phyloP scores from a whole-genome alignment of 2,888 invertebrate species.

The Chaitophorus viminalis region DNA sequence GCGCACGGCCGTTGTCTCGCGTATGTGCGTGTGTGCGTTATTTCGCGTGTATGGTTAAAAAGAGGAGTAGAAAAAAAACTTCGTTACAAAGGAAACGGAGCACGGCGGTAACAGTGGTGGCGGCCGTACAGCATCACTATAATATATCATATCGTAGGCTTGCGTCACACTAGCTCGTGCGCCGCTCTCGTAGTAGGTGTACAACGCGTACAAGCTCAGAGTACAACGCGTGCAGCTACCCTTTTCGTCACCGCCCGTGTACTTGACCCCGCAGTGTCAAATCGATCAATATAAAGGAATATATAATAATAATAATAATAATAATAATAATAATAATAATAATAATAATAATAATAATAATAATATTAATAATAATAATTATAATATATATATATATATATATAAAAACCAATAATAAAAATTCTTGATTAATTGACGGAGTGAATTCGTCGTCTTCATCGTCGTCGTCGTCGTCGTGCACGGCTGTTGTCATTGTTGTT shows the following conservation, averaged over 20 bases:
- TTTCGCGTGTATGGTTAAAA: background rate
- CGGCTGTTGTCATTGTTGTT: background rate
- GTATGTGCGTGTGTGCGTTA: background rate
- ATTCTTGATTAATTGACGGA: background rate
- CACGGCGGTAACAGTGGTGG: background rate
- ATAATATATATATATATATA: too few species aligned
- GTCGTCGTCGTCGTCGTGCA: background rate
- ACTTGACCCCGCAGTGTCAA: constrained; percentile 51
- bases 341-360: background rate
- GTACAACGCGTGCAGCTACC: background rate
- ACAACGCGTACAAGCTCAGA: background rate
- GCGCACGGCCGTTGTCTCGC: background rate
- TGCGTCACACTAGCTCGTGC: constrained; percentile 2
- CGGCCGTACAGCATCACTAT: background rate
- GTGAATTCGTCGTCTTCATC: background rate
- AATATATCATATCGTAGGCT: background rate
- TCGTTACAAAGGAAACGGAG: background rate
- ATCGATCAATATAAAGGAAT: constrained; percentile 32
- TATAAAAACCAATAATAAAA: background rate
- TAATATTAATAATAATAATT: too few species aligned
- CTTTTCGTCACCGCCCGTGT: constrained; percentile 3
- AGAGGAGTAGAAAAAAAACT: background rate
- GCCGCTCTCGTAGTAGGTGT: background rate
- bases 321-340: too few species aligned
- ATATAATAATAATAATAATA: background rate